Evolutionary conservation across 2,888 invertebrate genomes (phyloP).

Genomic region (Plagodis pulveraria): DNA sequence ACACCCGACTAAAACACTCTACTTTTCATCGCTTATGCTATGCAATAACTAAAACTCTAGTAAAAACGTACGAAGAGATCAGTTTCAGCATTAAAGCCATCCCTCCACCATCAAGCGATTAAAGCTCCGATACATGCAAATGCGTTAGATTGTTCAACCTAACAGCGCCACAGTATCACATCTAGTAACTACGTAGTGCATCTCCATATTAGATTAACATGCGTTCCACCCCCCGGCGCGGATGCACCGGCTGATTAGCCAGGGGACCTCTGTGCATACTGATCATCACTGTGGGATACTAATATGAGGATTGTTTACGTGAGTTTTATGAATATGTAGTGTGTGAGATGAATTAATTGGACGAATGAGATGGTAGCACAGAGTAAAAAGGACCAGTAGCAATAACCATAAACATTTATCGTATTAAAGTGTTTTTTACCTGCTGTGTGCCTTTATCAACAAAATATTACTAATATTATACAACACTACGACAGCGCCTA

Average conservation of each 20-base stretch:
- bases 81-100: too few species aligned
- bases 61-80: too few species aligned
- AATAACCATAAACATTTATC: background rate
- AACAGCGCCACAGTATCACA: background rate
- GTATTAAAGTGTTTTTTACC: too few species aligned
- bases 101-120: too few species aligned
- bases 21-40: too few species aligned
- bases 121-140: background rate
- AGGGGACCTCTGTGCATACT: slow-evolving; percentile 22
- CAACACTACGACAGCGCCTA: too few species aligned
- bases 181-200: slow-evolving; percentile 9
- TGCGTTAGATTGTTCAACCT: background rate
- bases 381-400: too few species aligned
- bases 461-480: too few species aligned
- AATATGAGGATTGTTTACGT: slow-evolving; percentile 13
- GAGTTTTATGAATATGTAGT: slow-evolving; percentile 8
- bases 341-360: slow-evolving; percentile 2
- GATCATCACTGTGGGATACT: slow-evolving; percentile 19
- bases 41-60: too few species aligned
- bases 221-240: background rate
- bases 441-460: too few species aligned
- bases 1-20: too few species aligned
- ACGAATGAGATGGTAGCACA: background rate
- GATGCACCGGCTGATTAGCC: slow-evolving; percentile 23
- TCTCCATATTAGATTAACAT: background rate